Evolutionary conservation across 2,797 vertebrate genomes (phyloP), one percentile per base, ranked within the genome.

Genomic region (Gymnodraco acuticeps): DNA sequence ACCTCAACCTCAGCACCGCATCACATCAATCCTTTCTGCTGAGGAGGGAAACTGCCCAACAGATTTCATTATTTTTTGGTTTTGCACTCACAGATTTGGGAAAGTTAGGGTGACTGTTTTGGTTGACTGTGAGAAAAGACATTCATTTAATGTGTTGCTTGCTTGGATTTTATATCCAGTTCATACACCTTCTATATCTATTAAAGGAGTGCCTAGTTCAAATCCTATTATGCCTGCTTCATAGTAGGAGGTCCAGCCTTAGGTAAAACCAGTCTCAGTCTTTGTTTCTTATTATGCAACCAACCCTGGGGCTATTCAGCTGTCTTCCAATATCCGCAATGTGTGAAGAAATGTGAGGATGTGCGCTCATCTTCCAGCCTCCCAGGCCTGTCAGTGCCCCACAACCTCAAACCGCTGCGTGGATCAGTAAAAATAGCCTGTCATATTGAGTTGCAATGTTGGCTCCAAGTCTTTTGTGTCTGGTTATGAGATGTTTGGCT

Each of bases 291-390:
- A 54, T 92, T 82, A 85, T 72, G 79, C 77, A 88, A 85, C 68
- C 47, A 46, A 19, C 78, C 88, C 59, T 58, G 3, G 13, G 78
- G 88, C 85, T 43, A 54, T 73, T 87, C 72, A 73, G 83, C 86
- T 89, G 88, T 90, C 87, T 79, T 46, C 70, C 68, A 74, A 67
- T 85, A 89, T 91, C 84, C 89, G 79, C 79, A 80, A 63, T 48
- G 73, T 88, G 86, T 83, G 76, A 81, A 77, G 73, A 85, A 81
- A 91, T 83, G 76, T 83, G 70, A 83, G 74, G 74, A 90, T 81
- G 62, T 79, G 53, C 61, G 63, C 68, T 76, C 71, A 80, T 87
- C 83, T 75, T 65, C 64, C 50, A 81, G 73, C 82, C 89, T 87
- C 67, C 62, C 23, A 88, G 85, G 86, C 84, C 79, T 87, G 83